phyloP scores from a whole-genome alignment of 2,888 invertebrate species.

The Kuschelorhynchus macadamiae region DNA sequence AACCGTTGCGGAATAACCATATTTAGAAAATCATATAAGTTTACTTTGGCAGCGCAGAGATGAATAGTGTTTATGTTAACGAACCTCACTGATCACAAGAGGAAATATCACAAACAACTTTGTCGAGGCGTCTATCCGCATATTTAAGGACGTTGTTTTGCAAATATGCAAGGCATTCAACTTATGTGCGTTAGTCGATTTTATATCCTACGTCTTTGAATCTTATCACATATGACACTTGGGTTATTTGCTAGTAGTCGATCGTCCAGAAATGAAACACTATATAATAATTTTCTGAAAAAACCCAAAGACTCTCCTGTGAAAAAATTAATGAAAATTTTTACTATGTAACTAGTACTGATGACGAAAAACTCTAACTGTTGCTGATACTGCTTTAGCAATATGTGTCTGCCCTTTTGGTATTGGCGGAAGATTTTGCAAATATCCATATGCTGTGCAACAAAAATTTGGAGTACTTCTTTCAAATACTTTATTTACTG shows the following conservation, averaged over 20 bases:
- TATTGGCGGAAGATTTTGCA: neutral
- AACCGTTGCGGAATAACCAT: neutral
- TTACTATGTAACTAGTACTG: neutral
- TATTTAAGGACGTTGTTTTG: constrained; percentile 17
- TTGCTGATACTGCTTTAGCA: too few relatives aligned
- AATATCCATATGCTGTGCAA: neutral
- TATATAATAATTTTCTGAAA: constrained; percentile 19
- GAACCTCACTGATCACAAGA: constrained; percentile 1
- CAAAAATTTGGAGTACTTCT: constrained; percentile 2
- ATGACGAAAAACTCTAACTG: neutral
- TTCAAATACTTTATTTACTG: constrained; percentile 1
- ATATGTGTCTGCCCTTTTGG: neutral
- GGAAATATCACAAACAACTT: constrained; percentile 11
- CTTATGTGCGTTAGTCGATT: constrained; percentile 7
- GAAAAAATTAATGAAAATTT: constrained; percentile 1
- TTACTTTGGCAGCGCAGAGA: neutral
- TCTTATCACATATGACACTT: constrained; percentile 1
- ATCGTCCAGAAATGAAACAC: neutral
- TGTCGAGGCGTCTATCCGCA: constrained; percentile 14
- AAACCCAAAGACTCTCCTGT: neutral
- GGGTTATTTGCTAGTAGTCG: neutral
- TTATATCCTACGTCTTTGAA: constrained; percentile 13
- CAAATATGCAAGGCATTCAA: constrained; percentile 7
- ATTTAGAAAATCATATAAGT: constrained; percentile 3
- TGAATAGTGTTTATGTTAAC: constrained; percentile 13